Evolutionary conservation across 1,140 invertebrate genomes (phyloP).

Genomic region (Luehdorfia chinensis): DNA sequence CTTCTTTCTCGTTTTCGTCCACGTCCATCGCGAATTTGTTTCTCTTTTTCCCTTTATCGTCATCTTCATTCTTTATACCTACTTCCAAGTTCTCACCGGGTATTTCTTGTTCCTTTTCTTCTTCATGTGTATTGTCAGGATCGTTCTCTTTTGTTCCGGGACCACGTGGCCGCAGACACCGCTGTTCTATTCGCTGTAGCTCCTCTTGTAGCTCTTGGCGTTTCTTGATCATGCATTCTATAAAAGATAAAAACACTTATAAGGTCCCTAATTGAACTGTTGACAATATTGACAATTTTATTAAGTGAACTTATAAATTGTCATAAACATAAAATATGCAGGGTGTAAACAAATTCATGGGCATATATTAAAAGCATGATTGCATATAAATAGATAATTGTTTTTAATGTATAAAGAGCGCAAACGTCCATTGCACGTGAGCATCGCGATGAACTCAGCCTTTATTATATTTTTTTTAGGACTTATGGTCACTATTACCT

Average conservation of each 20-base stretch:
- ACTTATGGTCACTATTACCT: too few relatives aligned
- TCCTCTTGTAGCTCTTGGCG: slow-evolving; percentile 59
- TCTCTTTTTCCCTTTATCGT: slow-evolving; percentile 39
- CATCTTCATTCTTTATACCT: slow-evolving; percentile 16
- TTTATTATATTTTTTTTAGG: too few relatives aligned
- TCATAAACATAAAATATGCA: too few relatives aligned
- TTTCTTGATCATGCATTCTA: slow-evolving; percentile 73
- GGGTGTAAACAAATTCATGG: too few relatives aligned
- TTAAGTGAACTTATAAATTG: too few relatives aligned
- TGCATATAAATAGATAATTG: too few relatives aligned
- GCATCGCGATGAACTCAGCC: too few relatives aligned
- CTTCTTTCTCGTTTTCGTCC: slow-evolving; percentile 50
- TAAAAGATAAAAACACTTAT: slow-evolving; percentile 14
- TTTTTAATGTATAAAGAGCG: too few relatives aligned
- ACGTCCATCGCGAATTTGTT: slow-evolving; percentile 63
- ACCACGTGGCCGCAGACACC: slow-evolving; percentile 43
- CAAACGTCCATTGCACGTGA: too few relatives aligned
- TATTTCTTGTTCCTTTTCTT: slow-evolving; percentile 13
- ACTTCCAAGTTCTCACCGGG: not conserved
- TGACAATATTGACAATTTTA: too few relatives aligned
- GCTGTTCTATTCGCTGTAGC: slow-evolving; percentile 60
- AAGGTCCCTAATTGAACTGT: too few relatives aligned
- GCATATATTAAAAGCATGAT: too few relatives aligned
- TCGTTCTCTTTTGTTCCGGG: slow-evolving; percentile 47
- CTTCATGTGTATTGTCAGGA: slow-evolving; percentile 22